Percentiles rank a stretch among this genome's conserved stretches.
Evolutionary conservation across 2,797 vertebrate genomes (phyloP).

Genomic region (Tokudaia tokunoshimensis): DNA sequence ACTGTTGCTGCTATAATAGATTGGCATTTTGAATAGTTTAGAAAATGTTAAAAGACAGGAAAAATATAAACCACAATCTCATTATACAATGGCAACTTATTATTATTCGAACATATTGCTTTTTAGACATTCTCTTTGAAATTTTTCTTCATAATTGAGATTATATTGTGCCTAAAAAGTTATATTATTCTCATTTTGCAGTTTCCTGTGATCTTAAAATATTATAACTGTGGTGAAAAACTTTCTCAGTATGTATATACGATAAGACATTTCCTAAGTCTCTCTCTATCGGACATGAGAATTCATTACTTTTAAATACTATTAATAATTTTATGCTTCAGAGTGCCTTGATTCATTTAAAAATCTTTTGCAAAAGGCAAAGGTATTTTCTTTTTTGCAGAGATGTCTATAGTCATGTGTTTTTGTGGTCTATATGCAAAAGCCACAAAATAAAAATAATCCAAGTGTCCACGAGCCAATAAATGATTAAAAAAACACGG

Average conservation of each 20-base stretch:
- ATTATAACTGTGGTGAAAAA: constrained; percentile 4
- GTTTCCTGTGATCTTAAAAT: constrained; percentile 57
- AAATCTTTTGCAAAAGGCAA: constrained; percentile 24
- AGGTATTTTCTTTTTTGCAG: not conserved
- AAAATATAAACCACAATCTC: constrained; percentile 48
- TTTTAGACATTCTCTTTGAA: constrained; percentile 48
- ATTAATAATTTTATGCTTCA: constrained; percentile 22
- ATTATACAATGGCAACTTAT: not conserved
- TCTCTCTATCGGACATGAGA: constrained; percentile 5
- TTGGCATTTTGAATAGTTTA: constrained; percentile 58
- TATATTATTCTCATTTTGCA: not conserved
- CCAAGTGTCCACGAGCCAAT: not conserved
- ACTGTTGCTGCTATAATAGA: not conserved
- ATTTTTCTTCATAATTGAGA: constrained; percentile 52
- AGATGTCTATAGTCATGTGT: not conserved
- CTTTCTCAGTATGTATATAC: not conserved
- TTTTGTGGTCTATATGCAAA: too few species aligned
- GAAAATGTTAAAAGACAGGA: constrained; percentile 57
- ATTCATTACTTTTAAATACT: constrained; percentile 29
- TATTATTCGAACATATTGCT: constrained; percentile 36
- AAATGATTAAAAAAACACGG: not conserved
- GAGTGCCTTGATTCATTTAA: not conserved
- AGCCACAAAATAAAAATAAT: not conserved
- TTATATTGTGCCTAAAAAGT: constrained; percentile 18
- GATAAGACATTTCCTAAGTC: constrained; percentile 14